Evolutionary conservation across 2,113 vertebrate species (phyloP), one percentile per base, ranked within the genome.

Genomic region (Prunella himalayana): DNA sequence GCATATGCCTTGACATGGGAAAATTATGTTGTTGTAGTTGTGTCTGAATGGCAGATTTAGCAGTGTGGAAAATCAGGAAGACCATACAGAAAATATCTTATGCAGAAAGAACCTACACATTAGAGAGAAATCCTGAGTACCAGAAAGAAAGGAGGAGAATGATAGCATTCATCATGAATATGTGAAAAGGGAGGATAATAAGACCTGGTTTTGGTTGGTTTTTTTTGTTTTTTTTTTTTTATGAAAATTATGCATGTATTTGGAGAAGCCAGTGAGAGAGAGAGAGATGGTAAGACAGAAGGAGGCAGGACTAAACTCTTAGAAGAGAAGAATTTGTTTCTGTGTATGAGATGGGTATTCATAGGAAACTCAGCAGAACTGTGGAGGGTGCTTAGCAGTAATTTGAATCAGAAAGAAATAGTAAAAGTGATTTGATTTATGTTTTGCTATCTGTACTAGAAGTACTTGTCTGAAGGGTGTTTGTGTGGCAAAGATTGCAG

Each of bases 71-170:
- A 63, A 71, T 66, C 20, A 35, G 35, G 18, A 21, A 42, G 28
- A 15, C 59, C 69, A 53, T 75, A 23, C 1, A 70, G 51, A n/a
- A 78, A 77, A 65, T n/a, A 35, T 7, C 9, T 13, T 61, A 6
- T 2, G 5, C 31, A 57, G 27, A 53, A 85, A 24, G n/a, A 79
- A 49, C 11, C 24, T 51, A 1, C 22, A n/a, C 0, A 0, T 47
- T 63, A 35, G 14, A 71, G 45, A 53, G 25, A 57, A 39, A 37
- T 47, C n/a, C 17, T 27, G 9, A n/a, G 6, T 57, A 37, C 6
- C 13, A 39, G 42, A 53, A 78, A 54, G 25, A 69, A 65, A 56
- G 20, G 15, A 78, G 15, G 12, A 41, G 27, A 47, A 3, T 41
- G 8, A 37, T 78, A 28, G 4, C 10, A 11, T 51, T 66, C 22